Conservation (phyloP, 2,888 invertebrate species). For the Bhutanitis thaidina region DNA sequence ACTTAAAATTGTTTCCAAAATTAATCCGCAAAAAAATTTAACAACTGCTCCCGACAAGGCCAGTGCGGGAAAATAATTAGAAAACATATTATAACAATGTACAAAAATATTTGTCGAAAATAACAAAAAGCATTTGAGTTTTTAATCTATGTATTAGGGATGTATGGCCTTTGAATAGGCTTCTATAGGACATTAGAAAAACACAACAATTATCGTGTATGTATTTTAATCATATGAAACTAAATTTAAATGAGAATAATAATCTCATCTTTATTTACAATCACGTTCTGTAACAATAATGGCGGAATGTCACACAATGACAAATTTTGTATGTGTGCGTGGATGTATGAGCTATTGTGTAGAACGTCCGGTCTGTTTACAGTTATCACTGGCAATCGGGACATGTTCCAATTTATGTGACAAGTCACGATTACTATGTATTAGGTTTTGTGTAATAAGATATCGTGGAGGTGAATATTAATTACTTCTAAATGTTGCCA, state of each 20-base stretch:
- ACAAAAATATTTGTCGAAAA: no score
- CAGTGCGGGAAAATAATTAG: no score
- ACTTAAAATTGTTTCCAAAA: no score
- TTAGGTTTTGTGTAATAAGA: constrained; percentile 1
- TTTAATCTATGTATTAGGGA: no score
- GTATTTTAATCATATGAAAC: no score
- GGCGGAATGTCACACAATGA: constrained; percentile 9
- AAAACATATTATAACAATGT: no score
- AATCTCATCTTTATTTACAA: constrained; percentile 4
- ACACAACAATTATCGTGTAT: no score
- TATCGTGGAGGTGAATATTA: constrained; percentile 1
- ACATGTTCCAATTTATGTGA: constrained; percentile 16
- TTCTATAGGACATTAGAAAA: no score
- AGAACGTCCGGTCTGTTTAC: constrained; percentile 43
- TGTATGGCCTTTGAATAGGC: no score
- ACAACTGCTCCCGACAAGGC: no score
- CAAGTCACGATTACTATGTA: constrained; percentile 18
- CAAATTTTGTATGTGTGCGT: neutral
- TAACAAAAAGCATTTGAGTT: no score
- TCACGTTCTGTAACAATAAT: constrained; percentile 7
- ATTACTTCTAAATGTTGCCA: neutral
- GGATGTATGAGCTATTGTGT: constrained; percentile 36
- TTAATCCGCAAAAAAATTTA: no score
- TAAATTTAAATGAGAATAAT: constrained; percentile 4
- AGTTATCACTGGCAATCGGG: constrained; percentile 16